Evolutionary conservation across 2,113 vertebrate genomes (phyloP).

Genomic region (Hydrolagus affinis): DNA sequence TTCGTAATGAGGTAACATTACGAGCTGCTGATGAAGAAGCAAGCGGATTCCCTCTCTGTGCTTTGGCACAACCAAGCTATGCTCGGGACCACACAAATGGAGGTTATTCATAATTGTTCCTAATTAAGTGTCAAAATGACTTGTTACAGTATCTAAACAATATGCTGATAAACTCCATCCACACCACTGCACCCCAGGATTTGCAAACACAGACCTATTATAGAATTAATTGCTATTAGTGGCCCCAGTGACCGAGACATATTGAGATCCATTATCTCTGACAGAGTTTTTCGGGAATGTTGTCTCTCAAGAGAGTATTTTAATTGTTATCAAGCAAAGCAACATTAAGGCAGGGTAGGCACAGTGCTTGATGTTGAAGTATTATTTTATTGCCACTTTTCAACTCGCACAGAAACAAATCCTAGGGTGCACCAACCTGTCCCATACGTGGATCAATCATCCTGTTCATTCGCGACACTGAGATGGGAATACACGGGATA

Average conservation of each 20-base stretch:
- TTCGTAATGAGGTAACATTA: no score
- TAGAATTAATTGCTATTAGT: conserved; percentile 7
- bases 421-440: no score
- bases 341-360: not conserved
- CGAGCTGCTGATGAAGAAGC: no score
- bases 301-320: conserved; percentile 6
- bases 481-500: no score
- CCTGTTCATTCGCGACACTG: no score
- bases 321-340: conserved; percentile 15
- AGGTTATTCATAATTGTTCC: conserved; percentile 2
- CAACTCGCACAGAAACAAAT: not conserved
- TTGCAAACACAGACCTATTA: not conserved
- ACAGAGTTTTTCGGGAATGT: not conserved
- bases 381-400: not conserved
- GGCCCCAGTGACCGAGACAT: not conserved
- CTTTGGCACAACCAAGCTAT: no score
- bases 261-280: conserved; percentile 9
- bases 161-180: not conserved
- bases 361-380: not conserved
- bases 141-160: not conserved
- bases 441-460: no score
- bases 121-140: not conserved
- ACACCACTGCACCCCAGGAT: not conserved
- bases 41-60: no score
- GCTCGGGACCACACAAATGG: no score